These are phyloP conservation scores for Tigriopus californicus DNA, from an alignment of 2,888 invertebrate genomes.

Conservation along the genomic window DNA sequence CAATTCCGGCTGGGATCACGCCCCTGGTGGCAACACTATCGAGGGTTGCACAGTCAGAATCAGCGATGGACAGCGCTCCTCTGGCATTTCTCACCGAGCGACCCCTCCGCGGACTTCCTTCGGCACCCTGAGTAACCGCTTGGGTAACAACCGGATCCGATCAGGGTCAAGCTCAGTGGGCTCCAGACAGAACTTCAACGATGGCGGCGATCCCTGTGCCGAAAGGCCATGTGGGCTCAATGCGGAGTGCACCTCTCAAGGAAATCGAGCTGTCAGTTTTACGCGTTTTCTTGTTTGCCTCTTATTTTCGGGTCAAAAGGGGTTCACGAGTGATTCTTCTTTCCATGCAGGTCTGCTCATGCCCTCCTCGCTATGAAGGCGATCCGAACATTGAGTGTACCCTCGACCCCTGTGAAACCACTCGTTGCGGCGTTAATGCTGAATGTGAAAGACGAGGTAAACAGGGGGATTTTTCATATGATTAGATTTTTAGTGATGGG, in stretches of 20 bases:
- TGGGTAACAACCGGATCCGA: not conserved
- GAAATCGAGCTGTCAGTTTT: slow-evolving; percentile 9
- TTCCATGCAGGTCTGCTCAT: slow-evolving; percentile 43
- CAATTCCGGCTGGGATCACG: slow-evolving; percentile 3
- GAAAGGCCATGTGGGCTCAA: not conserved
- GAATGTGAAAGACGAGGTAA: slow-evolving; percentile 38
- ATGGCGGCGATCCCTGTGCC: not conserved
- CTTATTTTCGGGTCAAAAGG: not conserved
- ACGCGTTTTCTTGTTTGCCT: not conserved
- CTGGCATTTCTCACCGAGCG: not conserved
- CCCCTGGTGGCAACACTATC: not conserved
- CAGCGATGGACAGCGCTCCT: not conserved
- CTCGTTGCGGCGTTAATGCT: slow-evolving; percentile 35
- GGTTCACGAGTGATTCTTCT: not conserved
- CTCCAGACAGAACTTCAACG: no score
- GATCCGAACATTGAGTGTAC: slow-evolving; percentile 57
- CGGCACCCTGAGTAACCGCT: not conserved
- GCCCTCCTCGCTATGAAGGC: slow-evolving; percentile 55
- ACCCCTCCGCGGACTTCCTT: not conserved
- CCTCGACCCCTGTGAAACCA: slow-evolving; percentile 45
- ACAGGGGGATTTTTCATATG: no score
- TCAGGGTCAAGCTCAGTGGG: no score
- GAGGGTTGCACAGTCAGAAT: not conserved
- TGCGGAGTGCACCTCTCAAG: slow-evolving; percentile 3
- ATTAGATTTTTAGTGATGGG: no score